Base-by-base conservation (phyloP, 2,888 invertebrate species). In the Xylota sylvarum region DNA sequence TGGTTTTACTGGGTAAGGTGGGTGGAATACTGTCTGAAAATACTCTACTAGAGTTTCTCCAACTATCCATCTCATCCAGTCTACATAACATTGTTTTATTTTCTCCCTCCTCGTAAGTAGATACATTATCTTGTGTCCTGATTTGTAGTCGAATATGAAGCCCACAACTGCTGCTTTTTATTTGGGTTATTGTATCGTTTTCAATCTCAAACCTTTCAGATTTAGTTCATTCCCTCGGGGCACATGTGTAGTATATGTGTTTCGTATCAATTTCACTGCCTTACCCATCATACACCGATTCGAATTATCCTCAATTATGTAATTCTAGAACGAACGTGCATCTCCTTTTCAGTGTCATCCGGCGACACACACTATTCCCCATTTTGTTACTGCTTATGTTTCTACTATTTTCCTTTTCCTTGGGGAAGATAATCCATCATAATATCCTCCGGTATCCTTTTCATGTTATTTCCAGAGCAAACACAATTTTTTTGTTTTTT, bases 161-260 rank as follows among this genome's bases (percentile, higher is more conserved):
- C 19, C 50, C 23, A 10, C 23, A 23, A 50, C 9, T 23, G 52
- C 27, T n/a, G 32, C 19, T 40, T 37, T 35, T 52, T 23, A 37
- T 50, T 32, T 19, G 37, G 67, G 48, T 52, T 50, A 56, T 56
- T 17, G 56, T 19, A 55, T 70, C 56, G 56, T 58, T 70, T 56
- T 40, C 55, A 43, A 40, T 56, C 27, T 56, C 32, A 70, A 70
- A 70, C 56, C 56, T 70, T 40, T 67, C 32, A 58, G 56, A 70
- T 58, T 58, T 14, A 58, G 17, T 58, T 70, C 56, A 70, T 19
- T 43, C 70, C 56, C 70, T 17, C 6, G 56, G 30, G 70, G 46
- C 17, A 27, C 46, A 27, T 43, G 43, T 43, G n/a, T 43, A 56
- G 46, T 17, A 27, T 56, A 14, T 43, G 43, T 43, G n/a, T 43